A percentile compares a stretch with the other conserved stretches of the same genome.
Conservation (phyloP, 2,113 vertebrate species). For the Miniopterus natalensis region DNA sequence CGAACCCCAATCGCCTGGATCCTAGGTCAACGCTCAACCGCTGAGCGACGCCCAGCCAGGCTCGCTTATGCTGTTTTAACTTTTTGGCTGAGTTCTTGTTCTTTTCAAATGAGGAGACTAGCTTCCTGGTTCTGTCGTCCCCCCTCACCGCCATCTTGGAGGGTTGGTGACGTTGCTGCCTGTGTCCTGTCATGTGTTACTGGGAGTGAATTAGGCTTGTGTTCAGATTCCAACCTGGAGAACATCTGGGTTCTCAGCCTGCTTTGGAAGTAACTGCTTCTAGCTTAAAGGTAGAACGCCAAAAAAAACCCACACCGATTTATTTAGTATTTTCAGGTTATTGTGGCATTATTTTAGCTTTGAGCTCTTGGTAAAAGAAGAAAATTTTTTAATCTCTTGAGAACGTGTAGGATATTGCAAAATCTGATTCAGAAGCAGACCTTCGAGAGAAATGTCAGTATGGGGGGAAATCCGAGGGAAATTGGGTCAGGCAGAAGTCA, state of each 20-base stretch:
- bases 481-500: not conserved
- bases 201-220: not conserved
- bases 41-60: too few relatives aligned
- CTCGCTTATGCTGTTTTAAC: not conserved
- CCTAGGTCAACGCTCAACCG: too few relatives aligned
- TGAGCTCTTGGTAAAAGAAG: not conserved
- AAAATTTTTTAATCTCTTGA: not conserved
- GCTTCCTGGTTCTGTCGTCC: not conserved
- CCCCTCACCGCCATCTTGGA: not conserved
- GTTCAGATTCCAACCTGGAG: not conserved
- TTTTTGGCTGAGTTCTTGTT: not conserved
- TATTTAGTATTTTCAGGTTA: not conserved
- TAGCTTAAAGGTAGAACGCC: not conserved
- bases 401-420: not conserved
- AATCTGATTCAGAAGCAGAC: conserved; percentile 47
- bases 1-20: too few relatives aligned
- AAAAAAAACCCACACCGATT: not conserved
- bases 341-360: not conserved
- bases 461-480: not conserved
- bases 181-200: not conserved
- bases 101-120: not conserved
- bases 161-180: too few relatives aligned
- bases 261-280: not conserved
- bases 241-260: not conserved
- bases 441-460: not conserved